Percentiles rank a stretch among this genome's conserved stretches.
Evolutionary conservation across 1,140 invertebrate species (phyloP).

Genomic region (Ceratosolen fusciceps): DNA sequence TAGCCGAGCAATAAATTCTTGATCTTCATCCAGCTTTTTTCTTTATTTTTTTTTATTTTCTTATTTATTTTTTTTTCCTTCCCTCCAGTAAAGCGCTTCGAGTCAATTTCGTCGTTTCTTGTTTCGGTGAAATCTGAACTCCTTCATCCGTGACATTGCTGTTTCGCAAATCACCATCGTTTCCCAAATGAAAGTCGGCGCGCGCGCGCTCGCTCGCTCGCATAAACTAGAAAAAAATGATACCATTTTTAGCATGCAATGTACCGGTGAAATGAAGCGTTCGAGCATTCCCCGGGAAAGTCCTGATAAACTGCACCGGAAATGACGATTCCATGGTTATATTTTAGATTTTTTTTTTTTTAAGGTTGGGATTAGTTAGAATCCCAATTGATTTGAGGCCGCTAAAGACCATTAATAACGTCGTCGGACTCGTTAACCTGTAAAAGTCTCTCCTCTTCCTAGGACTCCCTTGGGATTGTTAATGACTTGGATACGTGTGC

Average conservation of each 20-base stretch:
- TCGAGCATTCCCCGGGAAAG: neutral
- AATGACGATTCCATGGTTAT: neutral
- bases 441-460: no score
- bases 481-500: no score
- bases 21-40: constrained; percentile 42
- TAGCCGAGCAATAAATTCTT: constrained; percentile 12
- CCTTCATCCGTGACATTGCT: constrained; percentile 44
- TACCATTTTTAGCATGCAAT: constrained; percentile 28
- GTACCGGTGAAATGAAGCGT: constrained; percentile 4
- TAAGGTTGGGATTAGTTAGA: no score
- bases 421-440: no score
- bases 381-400: no score
- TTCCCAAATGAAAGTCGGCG: constrained; percentile 39
- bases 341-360: neutral
- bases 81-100: constrained; percentile 16
- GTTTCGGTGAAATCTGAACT: constrained; percentile 29
- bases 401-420: no score
- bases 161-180: constrained; percentile 46
- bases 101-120: constrained; percentile 18
- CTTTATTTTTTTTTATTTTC: no score
- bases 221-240: constrained; percentile 41
- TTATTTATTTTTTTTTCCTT: no score
- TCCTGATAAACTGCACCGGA: neutral
- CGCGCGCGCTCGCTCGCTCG: no score
- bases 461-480: no score